A percentile compares a stretch with the other conserved stretches of the same genome.
Evolutionary conservation across 2,797 vertebrate species (phyloP).

Genomic region (Morus bassanus): DNA sequence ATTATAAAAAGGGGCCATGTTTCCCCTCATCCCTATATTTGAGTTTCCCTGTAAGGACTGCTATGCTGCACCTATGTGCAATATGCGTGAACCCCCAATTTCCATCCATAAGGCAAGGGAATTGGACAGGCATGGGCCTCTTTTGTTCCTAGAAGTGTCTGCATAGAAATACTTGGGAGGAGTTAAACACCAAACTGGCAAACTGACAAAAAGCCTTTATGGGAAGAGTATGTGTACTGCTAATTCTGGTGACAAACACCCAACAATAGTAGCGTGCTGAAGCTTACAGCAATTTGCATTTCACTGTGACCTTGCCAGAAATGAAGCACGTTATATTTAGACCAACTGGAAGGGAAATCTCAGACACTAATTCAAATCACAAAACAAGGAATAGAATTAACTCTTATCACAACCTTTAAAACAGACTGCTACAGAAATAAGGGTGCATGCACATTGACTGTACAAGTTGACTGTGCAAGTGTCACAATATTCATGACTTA

Average conservation of each 20-base stretch:
- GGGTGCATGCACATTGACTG: not conserved
- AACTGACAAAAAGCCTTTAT: conserved; percentile 34
- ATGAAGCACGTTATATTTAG: conserved; percentile 30
- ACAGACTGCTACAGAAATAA: not conserved
- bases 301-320: conserved; percentile 46
- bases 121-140: not conserved
- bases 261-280: conserved; percentile 46
- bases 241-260: conserved; percentile 57
- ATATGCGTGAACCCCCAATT: not conserved
- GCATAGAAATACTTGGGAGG: conserved; percentile 8
- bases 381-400: conserved; percentile 20
- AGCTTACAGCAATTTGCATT: conserved; percentile 39
- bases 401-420: not conserved
- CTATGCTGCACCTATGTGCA: accelerated
- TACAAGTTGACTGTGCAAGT: not conserved
- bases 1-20: not conserved
- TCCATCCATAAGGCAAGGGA: not conserved
- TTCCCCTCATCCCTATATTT: not conserved
- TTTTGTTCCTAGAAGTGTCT: conserved; percentile 35
- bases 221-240: conserved; percentile 37
- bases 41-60: not conserved
- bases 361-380: not conserved
- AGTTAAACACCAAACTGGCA: not conserved
- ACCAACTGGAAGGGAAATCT: conserved; percentile 32
- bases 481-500: not conserved